Evolutionary conservation across 2,888 invertebrate genomes (phyloP).

Genomic region (Pseudococcus longispinus): DNA sequence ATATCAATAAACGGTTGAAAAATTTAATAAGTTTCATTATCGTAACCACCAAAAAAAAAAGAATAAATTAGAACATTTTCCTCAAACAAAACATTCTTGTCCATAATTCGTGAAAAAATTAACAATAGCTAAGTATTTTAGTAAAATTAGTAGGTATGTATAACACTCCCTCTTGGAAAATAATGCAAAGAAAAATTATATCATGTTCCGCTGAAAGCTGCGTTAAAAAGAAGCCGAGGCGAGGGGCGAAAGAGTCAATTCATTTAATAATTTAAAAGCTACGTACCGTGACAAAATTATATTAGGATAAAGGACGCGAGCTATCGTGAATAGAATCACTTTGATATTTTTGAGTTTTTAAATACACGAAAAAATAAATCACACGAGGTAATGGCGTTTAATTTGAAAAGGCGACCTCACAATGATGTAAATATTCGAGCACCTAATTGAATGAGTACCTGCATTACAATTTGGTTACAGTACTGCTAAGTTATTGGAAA

Average conservation of each 20-base stretch:
- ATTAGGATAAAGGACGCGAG: constrained; percentile 34
- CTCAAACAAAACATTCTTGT: neutral
- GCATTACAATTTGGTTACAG: neutral
- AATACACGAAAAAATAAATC: constrained; percentile 21
- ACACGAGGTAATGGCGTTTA: constrained; percentile 1
- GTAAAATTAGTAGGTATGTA: constrained; percentile 15
- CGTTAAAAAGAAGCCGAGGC: neutral
- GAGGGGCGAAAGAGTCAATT: neutral
- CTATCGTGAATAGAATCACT: constrained; percentile 33
- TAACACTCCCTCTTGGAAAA: constrained; percentile 37
- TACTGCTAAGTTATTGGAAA: neutral
- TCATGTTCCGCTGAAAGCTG: constrained; percentile 40
- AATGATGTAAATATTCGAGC: neutral
- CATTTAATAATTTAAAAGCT: constrained; percentile 40
- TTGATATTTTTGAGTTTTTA: constrained; percentile 17
- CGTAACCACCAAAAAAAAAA: neutral
- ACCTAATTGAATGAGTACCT: neutral
- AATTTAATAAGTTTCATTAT: neutral
- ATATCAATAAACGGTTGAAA: neutral
- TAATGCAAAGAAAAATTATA: constrained; percentile 33
- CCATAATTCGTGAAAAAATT: constrained; percentile 30
- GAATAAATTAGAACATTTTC: constrained; percentile 30
- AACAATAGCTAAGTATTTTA: constrained; percentile 23
- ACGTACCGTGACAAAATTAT: constrained; percentile 41
- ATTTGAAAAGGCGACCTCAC: neutral